Conservation (phyloP, 1,140 invertebrate genomes). For the Branchinecta lindahli region DNA sequence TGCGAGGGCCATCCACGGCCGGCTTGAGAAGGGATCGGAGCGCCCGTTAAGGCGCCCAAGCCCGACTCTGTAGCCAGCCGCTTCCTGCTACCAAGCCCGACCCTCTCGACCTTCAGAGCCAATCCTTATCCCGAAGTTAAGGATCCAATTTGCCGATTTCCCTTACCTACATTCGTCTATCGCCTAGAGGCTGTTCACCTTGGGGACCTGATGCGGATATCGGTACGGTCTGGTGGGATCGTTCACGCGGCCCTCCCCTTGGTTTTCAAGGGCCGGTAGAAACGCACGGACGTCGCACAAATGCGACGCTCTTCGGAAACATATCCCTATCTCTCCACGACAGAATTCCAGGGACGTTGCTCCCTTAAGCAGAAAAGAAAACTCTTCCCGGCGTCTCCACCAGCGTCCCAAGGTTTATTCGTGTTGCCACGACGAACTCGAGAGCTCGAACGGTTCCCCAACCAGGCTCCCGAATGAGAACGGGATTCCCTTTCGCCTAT, state of each 20-base stretch:
- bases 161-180: slow-evolving; percentile 78
- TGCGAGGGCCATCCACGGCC: too few species aligned
- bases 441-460: slow-evolving; percentile 49
- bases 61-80: background rate
- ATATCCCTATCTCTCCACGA: slow-evolving; percentile 50
- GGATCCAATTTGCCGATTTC: slow-evolving; percentile 65
- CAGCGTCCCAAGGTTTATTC: slow-evolving; percentile 50
- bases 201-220: slow-evolving; percentile 75
- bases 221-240: slow-evolving; percentile 43
- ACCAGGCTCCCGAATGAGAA: slow-evolving; percentile 55
- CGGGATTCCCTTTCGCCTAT: slow-evolving; percentile 51
- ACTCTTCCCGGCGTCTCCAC: slow-evolving; percentile 55
- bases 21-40: slow-evolving; percentile 15
- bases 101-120: slow-evolving; percentile 52
- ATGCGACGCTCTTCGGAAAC: slow-evolving; percentile 47
- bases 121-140: slow-evolving; percentile 64
- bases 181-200: slow-evolving; percentile 74
- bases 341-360: slow-evolving; percentile 53
- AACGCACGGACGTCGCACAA: slow-evolving; percentile 48
- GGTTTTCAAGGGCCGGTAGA: slow-evolving; percentile 57
- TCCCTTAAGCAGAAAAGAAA: slow-evolving; percentile 55
- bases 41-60: slow-evolving; percentile 12
- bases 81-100: slow-evolving; percentile 36
- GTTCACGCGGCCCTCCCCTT: slow-evolving; percentile 50
- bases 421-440: slow-evolving; percentile 44